Evolutionary conservation across 92 coral and sea anemone species (phyloP).

Genomic region (Zoanthus gigantus): DNA sequence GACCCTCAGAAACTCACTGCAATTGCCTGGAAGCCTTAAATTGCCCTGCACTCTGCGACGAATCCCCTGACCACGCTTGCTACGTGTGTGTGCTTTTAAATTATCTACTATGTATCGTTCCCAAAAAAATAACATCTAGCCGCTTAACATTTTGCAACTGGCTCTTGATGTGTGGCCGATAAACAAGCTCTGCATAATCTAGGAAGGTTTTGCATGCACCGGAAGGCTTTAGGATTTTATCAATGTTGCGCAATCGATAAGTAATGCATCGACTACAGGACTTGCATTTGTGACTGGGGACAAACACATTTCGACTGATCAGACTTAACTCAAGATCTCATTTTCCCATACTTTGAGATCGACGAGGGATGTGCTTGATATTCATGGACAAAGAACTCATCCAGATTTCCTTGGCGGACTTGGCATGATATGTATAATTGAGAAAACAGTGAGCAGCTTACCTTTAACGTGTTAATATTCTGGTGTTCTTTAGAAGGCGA

Average conservation of each 20-base stretch:
- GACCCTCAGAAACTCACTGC: slow-evolving; percentile 29
- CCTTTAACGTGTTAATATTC: slow-evolving; percentile 36
- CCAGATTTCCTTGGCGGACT: slow-evolving; percentile 43
- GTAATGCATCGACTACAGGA: slow-evolving; percentile 14
- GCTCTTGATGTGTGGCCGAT: slow-evolving; percentile 30
- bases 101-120: slow-evolving; percentile 4
- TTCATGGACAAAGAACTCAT: slow-evolving; percentile 57
- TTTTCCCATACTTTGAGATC: slow-evolving; percentile 29
- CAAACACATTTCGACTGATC: not conserved
- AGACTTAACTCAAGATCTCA: slow-evolving; percentile 15
- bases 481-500: slow-evolving; percentile 4
- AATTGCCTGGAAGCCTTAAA: slow-evolving; percentile 35
- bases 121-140: slow-evolving; percentile 12
- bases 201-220: too few species aligned
- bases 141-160: slow-evolving; percentile 32
- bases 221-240: not conserved
- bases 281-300: slow-evolving; percentile 7
- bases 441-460: slow-evolving; percentile 18
- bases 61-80: slow-evolving; percentile 41
- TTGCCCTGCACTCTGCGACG: slow-evolving; percentile 13
- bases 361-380: slow-evolving; percentile 52
- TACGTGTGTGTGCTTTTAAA: slow-evolving; percentile 36
- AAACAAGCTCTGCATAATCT: not conserved
- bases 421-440: not conserved
- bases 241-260: not conserved